A percentile compares a stretch with the other conserved stretches of the same genome.
phyloP scores from a whole-genome alignment of 2,113 vertebrate genomes.

The Herpetotheres cachinnans region DNA sequence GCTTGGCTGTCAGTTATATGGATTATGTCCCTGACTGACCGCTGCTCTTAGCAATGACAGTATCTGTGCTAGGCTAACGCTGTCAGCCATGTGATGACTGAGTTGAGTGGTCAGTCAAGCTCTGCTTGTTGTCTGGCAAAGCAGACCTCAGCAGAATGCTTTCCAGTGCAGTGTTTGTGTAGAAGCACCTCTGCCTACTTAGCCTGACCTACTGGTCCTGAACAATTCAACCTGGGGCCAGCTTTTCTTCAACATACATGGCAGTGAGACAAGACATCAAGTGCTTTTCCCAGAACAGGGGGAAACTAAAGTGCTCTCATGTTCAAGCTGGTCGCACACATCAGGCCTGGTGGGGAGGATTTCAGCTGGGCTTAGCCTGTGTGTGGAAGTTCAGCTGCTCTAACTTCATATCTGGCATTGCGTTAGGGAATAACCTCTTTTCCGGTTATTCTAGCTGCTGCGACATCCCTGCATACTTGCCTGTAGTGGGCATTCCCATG shows the following conservation, averaged over 20 bases:
- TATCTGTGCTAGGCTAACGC: not conserved
- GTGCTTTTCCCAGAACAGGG: not conserved
- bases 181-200: not conserved
- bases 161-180: not conserved
- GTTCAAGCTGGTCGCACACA: not conserved
- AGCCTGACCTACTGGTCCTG: not conserved
- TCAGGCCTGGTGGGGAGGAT: not conserved
- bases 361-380: not conserved
- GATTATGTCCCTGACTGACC: not conserved
- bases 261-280: not conserved
- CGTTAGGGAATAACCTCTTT: not conserved
- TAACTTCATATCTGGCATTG: not conserved
- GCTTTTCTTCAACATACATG: not conserved
- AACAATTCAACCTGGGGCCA: not conserved
- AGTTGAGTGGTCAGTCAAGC: not conserved
- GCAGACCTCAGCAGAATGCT: not conserved
- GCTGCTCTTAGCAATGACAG: not conserved
- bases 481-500: not conserved
- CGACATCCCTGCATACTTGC: fast-evolving
- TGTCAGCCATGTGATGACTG: not conserved
- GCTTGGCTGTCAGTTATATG: not conserved
- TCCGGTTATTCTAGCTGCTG: not conserved
- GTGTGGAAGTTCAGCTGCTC: not conserved
- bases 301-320: not conserved
- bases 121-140: not conserved